A percentile compares a stretch with the other conserved stretches of the same genome.
Conservation (phyloP, 1,140 invertebrate species). For the Euwallacea fornicatus region DNA sequence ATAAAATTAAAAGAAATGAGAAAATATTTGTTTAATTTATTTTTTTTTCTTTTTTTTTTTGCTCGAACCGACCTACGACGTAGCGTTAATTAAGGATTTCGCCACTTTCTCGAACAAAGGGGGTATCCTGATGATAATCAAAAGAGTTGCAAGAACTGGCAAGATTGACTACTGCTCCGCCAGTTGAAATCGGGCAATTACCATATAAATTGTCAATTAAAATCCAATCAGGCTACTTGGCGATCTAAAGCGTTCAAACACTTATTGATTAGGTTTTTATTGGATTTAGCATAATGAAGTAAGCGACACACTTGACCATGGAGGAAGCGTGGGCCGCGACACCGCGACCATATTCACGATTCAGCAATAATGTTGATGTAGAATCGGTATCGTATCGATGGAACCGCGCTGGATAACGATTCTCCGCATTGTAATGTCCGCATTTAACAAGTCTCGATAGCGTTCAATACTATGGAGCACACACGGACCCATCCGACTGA, state of each 20-base stretch:
- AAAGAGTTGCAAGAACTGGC: not conserved
- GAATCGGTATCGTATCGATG: constrained; percentile 49
- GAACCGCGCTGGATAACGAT: constrained; percentile 51
- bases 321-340: constrained; percentile 44
- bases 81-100: too few species aligned
- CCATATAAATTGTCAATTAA: constrained; percentile 34
- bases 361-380: constrained; percentile 52
- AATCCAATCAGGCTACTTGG: constrained; percentile 28
- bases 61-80: not conserved
- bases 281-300: constrained; percentile 32
- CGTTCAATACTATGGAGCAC: constrained; percentile 43
- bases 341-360: constrained; percentile 50
- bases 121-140: not conserved
- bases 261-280: constrained; percentile 36
- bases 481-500: constrained; percentile 39
- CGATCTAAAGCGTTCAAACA: constrained; percentile 32
- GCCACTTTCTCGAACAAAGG: not conserved
- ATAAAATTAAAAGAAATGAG: too few species aligned
- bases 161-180: not conserved
- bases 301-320: constrained; percentile 24
- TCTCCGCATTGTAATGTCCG: constrained; percentile 52
- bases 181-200: constrained; percentile 11
- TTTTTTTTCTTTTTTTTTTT: too few species aligned
- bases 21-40: too few species aligned
- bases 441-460: constrained; percentile 52